A percentile compares a stretch with the other conserved stretches of the same genome.
Conservation (phyloP, 2,797 vertebrate genomes). For the Naso thynnoides region DNA sequence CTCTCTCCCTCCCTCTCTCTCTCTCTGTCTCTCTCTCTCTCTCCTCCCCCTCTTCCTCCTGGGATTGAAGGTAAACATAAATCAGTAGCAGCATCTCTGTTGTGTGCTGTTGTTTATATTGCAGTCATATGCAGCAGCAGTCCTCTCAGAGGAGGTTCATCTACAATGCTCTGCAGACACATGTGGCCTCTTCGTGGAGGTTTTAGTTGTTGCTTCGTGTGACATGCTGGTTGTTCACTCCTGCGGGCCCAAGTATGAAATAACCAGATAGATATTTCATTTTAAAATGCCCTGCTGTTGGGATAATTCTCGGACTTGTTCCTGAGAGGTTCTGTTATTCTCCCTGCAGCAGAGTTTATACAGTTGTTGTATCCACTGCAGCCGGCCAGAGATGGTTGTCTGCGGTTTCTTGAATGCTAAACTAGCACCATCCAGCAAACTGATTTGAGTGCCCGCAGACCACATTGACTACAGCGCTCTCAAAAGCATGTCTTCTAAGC, state of each 20-base stretch:
- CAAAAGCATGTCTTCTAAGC: constrained; percentile 56
- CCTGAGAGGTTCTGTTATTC: constrained; percentile 36
- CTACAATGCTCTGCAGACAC: constrained; percentile 69
- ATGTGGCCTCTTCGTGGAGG: constrained; percentile 73
- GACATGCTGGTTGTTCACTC: constrained; percentile 47
- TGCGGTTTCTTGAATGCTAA: constrained; percentile 62
- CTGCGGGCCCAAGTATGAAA: constrained; percentile 46
- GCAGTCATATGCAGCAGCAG: constrained; percentile 75
- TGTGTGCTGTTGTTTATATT: constrained; percentile 79
- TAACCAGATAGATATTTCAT: constrained; percentile 51
- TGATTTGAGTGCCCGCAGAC: constrained; percentile 60
- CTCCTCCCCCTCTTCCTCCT: constrained; percentile 63
- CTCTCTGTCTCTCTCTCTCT: neutral
- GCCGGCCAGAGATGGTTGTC: constrained; percentile 36
- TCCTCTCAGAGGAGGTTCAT: constrained; percentile 74
- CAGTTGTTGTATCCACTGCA: constrained; percentile 22
- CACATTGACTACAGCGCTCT: constrained; percentile 50
- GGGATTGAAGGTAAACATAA: constrained; percentile 85
- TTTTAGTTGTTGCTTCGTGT: constrained; percentile 63
- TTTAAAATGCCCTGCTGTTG: constrained; percentile 61
- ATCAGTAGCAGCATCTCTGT: constrained; percentile 79
- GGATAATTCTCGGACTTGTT: constrained; percentile 42
- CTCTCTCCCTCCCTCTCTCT: constrained; percentile 4
- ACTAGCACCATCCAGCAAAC: constrained; percentile 48
- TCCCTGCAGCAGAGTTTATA: constrained; percentile 10